Percentiles rank a stretch among this genome's conserved stretches.
phyloP scores from a whole-genome alignment of 2,113 vertebrate species.

The Hydrochoerus hydrochaeris region DNA sequence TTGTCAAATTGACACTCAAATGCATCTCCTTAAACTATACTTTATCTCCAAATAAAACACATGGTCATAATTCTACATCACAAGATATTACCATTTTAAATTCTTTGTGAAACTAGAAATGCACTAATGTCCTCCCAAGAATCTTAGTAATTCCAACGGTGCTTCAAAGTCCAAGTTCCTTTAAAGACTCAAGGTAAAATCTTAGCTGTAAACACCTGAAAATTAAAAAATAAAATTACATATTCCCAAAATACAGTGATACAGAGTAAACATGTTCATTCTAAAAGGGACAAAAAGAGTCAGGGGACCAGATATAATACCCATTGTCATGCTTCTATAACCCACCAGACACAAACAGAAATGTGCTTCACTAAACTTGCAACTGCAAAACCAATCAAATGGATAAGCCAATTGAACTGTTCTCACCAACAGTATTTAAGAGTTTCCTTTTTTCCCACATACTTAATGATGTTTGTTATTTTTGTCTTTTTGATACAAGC shows the following conservation, averaged over 20 bases:
- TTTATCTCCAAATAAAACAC: background rate
- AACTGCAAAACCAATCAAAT: background rate
- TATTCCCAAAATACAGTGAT: background rate
- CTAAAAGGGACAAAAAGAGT: background rate
- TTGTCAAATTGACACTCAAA: background rate
- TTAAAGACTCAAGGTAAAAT: background rate
- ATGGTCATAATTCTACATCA: background rate
- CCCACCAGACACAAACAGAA: background rate
- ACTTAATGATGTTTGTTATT: background rate
- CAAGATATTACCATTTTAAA: background rate
- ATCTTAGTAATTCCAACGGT: background rate
- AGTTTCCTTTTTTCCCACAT: background rate
- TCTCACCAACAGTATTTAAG: background rate
- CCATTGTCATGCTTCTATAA: background rate
- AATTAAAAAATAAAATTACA: background rate
- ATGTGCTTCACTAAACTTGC: background rate
- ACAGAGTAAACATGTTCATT: background rate
- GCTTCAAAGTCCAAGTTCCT: background rate
- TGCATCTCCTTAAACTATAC: background rate
- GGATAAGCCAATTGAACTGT: background rate
- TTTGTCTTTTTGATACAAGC: background rate
- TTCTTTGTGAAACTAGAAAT: background rate
- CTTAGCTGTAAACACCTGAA: background rate
- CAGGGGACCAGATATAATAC: background rate
- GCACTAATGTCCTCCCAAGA: background rate